Evolutionary conservation across 2,113 vertebrate species (phyloP).

Genomic region (Eolophus roseicapilla): DNA sequence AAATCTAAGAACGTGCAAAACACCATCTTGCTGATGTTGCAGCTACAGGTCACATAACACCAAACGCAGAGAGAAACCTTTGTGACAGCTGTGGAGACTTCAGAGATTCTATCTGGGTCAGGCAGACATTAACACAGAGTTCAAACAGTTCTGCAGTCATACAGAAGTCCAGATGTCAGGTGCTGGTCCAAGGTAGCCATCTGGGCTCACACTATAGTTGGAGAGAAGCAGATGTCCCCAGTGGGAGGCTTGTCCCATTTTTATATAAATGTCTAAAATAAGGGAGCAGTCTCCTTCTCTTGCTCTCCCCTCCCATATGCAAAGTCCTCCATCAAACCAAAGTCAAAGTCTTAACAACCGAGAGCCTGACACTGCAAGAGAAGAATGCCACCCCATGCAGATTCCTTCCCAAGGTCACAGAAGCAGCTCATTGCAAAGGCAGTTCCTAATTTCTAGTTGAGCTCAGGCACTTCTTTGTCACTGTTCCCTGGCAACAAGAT

Average conservation of each 20-base stretch:
- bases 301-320: neutral
- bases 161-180: neutral
- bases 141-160: neutral
- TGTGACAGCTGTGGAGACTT: neutral
- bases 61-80: neutral
- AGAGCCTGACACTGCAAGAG: neutral
- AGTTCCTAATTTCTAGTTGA: neutral
- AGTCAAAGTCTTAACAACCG: neutral
- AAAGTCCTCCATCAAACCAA: neutral
- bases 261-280: neutral
- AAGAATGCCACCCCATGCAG: neutral
- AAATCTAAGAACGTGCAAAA: neutral
- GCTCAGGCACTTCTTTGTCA: neutral
- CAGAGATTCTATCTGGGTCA: neutral
- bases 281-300: neutral
- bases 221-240: neutral
- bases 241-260: neutral
- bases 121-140: neutral
- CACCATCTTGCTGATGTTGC: neutral
- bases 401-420: neutral
- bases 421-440: neutral
- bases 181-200: neutral
- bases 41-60: neutral
- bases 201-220: neutral
- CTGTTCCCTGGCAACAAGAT: slow-evolving; percentile 33